Conservation (phyloP, 2,113 vertebrate species). For the Bujurquina vittata region DNA sequence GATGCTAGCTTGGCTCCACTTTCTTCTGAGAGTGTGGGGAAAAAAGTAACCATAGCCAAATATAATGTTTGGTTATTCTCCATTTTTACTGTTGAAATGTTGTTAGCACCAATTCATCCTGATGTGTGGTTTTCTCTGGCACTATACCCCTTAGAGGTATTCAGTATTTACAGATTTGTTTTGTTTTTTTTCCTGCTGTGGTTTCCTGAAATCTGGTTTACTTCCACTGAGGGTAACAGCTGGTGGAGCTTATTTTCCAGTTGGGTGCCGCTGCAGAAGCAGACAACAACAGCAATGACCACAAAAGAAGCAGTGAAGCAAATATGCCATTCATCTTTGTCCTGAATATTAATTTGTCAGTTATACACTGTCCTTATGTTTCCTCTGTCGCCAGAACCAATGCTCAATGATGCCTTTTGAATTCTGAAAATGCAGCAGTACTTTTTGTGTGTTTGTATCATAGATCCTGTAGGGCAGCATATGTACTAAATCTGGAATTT, state of each 20-base stretch:
- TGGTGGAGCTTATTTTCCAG: slow-evolving; percentile 9
- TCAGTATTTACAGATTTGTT: not conserved
- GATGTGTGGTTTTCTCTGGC: not conserved
- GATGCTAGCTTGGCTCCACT: not conserved
- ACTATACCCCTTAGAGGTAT: not conserved
- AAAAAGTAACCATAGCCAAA: not conserved
- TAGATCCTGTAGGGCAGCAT: too few species aligned
- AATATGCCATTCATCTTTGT: not conserved
- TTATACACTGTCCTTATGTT: not conserved
- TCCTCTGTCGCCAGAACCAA: too few species aligned
- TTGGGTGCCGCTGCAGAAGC: not conserved
- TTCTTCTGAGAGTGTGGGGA: not conserved
- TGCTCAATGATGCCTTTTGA: too few species aligned
- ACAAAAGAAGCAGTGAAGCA: not conserved
- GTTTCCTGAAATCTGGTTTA: not conserved
- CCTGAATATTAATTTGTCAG: not conserved
- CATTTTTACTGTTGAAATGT: not conserved
- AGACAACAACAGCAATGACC: not conserved
- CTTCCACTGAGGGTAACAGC: not conserved
- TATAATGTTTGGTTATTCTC: not conserved
- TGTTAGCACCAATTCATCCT: not conserved
- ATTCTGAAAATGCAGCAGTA: not conserved
- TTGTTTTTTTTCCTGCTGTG: not conserved
- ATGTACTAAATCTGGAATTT: too few species aligned
- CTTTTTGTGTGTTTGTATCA: too few species aligned